A percentile compares a stretch with the other conserved stretches of the same genome.
These are phyloP conservation scores for Solen grandis DNA, from an alignment of 1,140 invertebrate genomes.

Conservation along the genomic window DNA sequence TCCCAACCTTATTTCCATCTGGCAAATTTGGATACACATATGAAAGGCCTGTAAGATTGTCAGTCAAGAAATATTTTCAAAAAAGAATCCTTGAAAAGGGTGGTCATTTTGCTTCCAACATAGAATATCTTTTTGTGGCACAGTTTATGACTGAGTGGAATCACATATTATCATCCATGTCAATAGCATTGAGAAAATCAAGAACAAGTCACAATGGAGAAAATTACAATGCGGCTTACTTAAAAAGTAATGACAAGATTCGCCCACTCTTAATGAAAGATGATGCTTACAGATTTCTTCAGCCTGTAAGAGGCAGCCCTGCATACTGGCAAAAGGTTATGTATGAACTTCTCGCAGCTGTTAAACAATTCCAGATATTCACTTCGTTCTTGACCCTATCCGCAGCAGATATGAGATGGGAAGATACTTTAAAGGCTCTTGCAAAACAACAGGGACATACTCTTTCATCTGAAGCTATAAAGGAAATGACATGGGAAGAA, in stretches of 20 bases:
- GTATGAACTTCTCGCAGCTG: constrained; percentile 19
- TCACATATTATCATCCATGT: background rate
- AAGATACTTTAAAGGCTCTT: constrained; percentile 50
- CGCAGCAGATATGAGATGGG: constrained; percentile 57
- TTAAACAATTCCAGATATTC: constrained; percentile 39
- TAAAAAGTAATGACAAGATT: background rate
- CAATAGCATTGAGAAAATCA: constrained; percentile 2
- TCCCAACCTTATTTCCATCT: constrained; percentile 20
- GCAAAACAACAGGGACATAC: constrained; percentile 26
- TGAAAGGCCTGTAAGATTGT: background rate
- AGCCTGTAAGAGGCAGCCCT: constrained; percentile 22
- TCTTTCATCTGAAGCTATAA: constrained; percentile 26
- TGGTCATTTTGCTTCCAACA: background rate
- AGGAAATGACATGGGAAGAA: constrained; percentile 48
- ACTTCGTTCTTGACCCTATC: constrained; percentile 61
- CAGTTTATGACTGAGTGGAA: background rate
- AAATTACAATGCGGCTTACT: background rate
- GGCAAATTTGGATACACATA: constrained; percentile 51
- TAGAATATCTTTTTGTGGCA: constrained; percentile 8
- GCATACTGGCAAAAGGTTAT: constrained; percentile 28
- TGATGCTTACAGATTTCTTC: constrained; percentile 5
- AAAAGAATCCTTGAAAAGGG: background rate
- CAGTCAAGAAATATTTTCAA: too few relatives aligned
- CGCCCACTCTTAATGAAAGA: constrained; percentile 8
- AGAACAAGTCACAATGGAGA: background rate